A percentile compares a stretch with the other conserved stretches of the same genome.
Evolutionary conservation across 2,113 vertebrate species (phyloP).

Genomic region (Notechis scutatus): DNA sequence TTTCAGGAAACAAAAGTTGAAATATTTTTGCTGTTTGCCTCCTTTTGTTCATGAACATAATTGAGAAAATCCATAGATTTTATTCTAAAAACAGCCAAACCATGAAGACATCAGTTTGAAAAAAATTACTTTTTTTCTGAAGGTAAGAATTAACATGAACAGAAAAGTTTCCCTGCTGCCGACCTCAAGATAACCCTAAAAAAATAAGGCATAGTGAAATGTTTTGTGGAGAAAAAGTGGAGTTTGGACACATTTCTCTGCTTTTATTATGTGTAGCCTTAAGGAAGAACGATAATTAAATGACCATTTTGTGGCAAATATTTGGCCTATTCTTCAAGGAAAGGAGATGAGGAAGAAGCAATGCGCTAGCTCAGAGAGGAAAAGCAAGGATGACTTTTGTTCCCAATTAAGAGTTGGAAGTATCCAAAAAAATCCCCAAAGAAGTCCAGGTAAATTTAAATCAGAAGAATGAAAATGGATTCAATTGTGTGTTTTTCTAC

Average conservation of each 20-base stretch:
- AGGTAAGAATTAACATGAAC: background rate
- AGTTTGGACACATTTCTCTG: background rate
- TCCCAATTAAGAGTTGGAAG: background rate
- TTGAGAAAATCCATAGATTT: slow-evolving; percentile 18
- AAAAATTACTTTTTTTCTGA: background rate
- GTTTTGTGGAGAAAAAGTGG: background rate
- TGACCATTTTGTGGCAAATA: background rate
- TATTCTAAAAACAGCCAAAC: background rate
- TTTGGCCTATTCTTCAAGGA: background rate
- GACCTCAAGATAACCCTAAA: background rate
- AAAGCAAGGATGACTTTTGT: background rate
- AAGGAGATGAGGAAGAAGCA: background rate
- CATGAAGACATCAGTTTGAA: background rate
- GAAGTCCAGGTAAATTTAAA: background rate
- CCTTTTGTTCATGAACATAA: slow-evolving; percentile 5
- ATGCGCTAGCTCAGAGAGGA: background rate
- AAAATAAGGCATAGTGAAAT: background rate
- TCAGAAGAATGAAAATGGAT: background rate
- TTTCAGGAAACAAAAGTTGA: slow-evolving; percentile 25
- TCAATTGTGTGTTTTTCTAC: background rate
- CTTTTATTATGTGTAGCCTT: background rate
- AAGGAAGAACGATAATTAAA: background rate
- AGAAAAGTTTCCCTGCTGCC: background rate
- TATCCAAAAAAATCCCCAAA: background rate
- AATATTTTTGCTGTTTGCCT: slow-evolving; percentile 11